These are phyloP conservation scores for Nymphalis polychloros DNA, from an alignment of 2,888 invertebrate species.

Conservation along the genomic window DNA sequence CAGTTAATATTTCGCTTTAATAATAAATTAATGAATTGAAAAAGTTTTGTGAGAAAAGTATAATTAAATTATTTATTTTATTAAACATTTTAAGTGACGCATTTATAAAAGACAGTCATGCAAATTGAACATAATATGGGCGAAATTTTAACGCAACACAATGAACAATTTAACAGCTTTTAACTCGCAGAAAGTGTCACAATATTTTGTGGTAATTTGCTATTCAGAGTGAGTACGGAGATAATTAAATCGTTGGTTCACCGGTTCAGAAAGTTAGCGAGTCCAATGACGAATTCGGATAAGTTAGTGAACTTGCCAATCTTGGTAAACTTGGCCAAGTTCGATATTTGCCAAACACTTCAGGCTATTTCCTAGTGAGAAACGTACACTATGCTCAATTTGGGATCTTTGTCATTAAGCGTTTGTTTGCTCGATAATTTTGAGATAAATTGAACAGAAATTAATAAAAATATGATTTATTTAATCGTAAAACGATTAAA, in stretches of 20 bases:
- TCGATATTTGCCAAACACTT: slow-evolving; percentile 41
- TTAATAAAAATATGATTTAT: not conserved
- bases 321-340: slow-evolving; percentile 36
- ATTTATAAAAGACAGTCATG: not conserved
- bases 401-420: not conserved
- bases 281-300: slow-evolving; percentile 39
- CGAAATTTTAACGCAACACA: slow-evolving; percentile 11
- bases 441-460: not conserved
- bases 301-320: slow-evolving; percentile 41
- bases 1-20: not conserved
- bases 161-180: slow-evolving; percentile 38
- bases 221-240: slow-evolving; percentile 33
- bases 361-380: slow-evolving; percentile 25
- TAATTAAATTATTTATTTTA: not conserved
- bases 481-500: too few species aligned
- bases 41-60: too few species aligned
- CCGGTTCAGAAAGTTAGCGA: slow-evolving; percentile 40
- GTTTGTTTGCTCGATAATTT: slow-evolving; percentile 1
- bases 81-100: not conserved
- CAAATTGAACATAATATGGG: slow-evolving; percentile 1
- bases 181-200: slow-evolving; percentile 26
- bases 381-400: slow-evolving; percentile 17
- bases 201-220: slow-evolving; percentile 31
- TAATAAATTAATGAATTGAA: too few species aligned
- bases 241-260: slow-evolving; percentile 42